Conservation (phyloP, 2,797 vertebrate genomes). For the Enteromius treurensis region DNA sequence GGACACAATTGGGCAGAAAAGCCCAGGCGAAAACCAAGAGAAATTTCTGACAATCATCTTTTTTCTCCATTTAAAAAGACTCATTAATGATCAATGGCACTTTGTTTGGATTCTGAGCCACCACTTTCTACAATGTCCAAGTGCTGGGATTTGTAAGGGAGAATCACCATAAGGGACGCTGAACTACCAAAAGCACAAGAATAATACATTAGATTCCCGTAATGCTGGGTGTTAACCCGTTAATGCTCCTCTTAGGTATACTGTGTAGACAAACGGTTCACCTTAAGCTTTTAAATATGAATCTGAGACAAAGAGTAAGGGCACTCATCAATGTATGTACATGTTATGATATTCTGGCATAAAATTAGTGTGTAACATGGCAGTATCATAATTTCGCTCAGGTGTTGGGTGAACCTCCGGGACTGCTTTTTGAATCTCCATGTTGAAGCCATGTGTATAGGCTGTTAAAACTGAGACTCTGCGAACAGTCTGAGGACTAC, state of each 20-base stretch:
- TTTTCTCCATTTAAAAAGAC: slow-evolving; percentile 71
- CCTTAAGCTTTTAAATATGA: slow-evolving; percentile 56
- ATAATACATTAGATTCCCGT: slow-evolving; percentile 28
- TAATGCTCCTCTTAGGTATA: slow-evolving; percentile 20
- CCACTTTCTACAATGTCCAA: slow-evolving; percentile 57
- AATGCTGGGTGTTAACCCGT: slow-evolving; percentile 19
- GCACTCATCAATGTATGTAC: slow-evolving; percentile 41
- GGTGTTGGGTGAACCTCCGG: slow-evolving; percentile 55
- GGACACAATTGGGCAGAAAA: slow-evolving; percentile 64
- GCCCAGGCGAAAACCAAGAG: slow-evolving; percentile 70
- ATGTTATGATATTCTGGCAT: slow-evolving; percentile 39
- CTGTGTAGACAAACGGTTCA: slow-evolving; percentile 52
- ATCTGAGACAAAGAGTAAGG: slow-evolving; percentile 37
- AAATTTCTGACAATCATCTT: slow-evolving; percentile 81
- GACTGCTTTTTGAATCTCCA: slow-evolving; percentile 51
- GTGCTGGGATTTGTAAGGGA: slow-evolving; percentile 63
- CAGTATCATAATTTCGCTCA: slow-evolving; percentile 49
- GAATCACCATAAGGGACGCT: slow-evolving; percentile 41
- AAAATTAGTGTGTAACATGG: slow-evolving; percentile 32
- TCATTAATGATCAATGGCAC: slow-evolving; percentile 70
- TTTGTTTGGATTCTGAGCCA: slow-evolving; percentile 74
- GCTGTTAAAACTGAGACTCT: slow-evolving; percentile 49
- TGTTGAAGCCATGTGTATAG: slow-evolving; percentile 55
- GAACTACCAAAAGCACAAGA: slow-evolving; percentile 48
- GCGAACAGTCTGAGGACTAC: slow-evolving; percentile 34